These are phyloP conservation scores for Tympanuchus pallidicinctus DNA, from an alignment of 2,113 vertebrate genomes.

Conservation along the genomic window DNA sequence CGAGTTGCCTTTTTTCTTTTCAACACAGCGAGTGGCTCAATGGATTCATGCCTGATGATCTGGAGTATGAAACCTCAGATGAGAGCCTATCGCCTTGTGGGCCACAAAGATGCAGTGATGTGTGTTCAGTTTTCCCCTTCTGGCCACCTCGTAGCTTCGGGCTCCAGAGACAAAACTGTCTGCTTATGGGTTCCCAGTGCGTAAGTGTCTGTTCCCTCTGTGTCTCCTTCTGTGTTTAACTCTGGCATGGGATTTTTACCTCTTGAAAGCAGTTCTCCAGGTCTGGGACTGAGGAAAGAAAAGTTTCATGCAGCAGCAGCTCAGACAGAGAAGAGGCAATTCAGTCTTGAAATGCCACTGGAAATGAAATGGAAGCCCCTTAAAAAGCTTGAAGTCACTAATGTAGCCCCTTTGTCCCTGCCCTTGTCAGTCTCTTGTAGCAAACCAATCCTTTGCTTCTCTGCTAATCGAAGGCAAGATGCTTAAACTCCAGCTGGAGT, in stretches of 20 bases:
- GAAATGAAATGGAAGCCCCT: neutral
- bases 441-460: neutral
- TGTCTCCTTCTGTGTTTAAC: neutral
- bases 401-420: neutral
- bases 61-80: slow-evolving; percentile 95
- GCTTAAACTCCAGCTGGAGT: neutral
- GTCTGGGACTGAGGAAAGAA: neutral
- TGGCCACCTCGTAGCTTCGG: slow-evolving; percentile 92
- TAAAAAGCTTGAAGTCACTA: neutral
- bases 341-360: neutral
- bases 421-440: neutral
- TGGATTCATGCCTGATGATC: slow-evolving; percentile 94
- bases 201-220: slow-evolving; percentile 76
- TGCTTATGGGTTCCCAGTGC: slow-evolving; percentile 94
- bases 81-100: slow-evolving; percentile 91
- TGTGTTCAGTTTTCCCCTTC: slow-evolving; percentile 96
- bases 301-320: neutral
- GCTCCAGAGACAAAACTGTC: slow-evolving; percentile 95
- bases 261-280: neutral
- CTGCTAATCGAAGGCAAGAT: neutral
- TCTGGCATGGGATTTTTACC: neutral
- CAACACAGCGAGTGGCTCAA: slow-evolving; percentile 88
- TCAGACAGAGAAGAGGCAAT: neutral
- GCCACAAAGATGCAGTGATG: slow-evolving; percentile 91
- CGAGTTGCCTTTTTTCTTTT: neutral